phyloP scores from a whole-genome alignment of 2,113 vertebrate species.

The Jacana jacana region DNA sequence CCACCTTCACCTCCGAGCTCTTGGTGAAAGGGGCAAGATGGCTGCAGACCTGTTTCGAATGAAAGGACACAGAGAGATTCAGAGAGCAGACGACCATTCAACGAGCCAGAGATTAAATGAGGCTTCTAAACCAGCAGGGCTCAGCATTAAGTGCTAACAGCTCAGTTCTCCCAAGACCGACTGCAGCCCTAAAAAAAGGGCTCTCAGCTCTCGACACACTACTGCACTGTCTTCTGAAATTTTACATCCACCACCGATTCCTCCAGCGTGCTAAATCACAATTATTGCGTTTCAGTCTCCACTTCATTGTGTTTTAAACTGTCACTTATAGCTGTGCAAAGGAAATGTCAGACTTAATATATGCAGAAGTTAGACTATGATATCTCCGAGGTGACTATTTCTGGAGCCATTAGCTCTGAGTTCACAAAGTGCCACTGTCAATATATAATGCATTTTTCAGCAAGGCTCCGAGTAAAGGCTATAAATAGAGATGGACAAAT shows the following conservation, averaged over 20 bases:
- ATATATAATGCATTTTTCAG: conserved; percentile 40
- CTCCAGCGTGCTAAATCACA: not conserved
- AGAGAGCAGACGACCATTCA: not conserved
- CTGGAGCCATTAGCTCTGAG: not conserved
- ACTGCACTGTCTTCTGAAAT: not conserved
- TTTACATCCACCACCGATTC: not conserved
- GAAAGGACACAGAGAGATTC: not conserved
- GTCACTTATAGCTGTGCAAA: not conserved
- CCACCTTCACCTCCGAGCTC: not conserved
- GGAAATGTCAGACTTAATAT: not conserved
- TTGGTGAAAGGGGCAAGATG: not conserved
- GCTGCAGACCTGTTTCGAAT: not conserved
- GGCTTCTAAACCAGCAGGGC: not conserved
- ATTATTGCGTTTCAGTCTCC: not conserved
- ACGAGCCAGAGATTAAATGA: not conserved
- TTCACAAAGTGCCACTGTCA: conserved; percentile 15
- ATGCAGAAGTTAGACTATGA: not conserved
- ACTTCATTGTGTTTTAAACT: not conserved
- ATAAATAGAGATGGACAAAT: conserved; percentile 27
- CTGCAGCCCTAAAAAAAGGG: not conserved
- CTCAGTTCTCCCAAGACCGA: not conserved
- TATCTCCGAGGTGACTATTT: conserved; percentile 29
- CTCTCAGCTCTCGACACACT: not conserved
- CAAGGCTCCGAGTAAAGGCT: not conserved
- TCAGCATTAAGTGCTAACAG: not conserved